phyloP scores from a whole-genome alignment of 1,140 invertebrate species.

The Coelopa frigida region DNA sequence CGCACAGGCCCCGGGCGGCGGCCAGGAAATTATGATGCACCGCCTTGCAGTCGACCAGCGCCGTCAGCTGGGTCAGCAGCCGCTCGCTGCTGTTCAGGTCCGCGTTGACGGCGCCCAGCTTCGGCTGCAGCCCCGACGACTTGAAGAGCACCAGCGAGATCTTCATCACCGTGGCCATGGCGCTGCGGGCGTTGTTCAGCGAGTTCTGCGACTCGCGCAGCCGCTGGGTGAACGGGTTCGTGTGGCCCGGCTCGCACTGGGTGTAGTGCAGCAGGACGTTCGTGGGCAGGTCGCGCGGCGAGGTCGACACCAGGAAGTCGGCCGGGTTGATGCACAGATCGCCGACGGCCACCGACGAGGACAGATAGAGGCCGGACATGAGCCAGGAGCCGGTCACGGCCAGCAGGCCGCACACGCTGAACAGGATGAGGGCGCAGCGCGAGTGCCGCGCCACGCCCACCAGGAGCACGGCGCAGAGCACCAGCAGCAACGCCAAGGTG shows the following conservation, averaged over 20 bases:
- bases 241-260: constrained; percentile 67
- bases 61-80: constrained; percentile 52
- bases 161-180: constrained; percentile 42
- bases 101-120: constrained; percentile 61
- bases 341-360: constrained; percentile 70
- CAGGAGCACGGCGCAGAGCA: constrained; percentile 71
- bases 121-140: constrained; percentile 54
- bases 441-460: constrained; percentile 77
- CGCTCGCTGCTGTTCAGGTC: constrained; percentile 63
- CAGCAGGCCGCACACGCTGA: constrained; percentile 74
- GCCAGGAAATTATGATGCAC: constrained; percentile 72
- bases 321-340: constrained; percentile 69
- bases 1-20: constrained; percentile 69
- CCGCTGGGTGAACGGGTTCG: constrained; percentile 70
- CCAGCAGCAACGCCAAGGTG: constrained; percentile 65
- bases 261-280: constrained; percentile 73
- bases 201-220: constrained; percentile 67
- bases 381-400: constrained; percentile 87
- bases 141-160: constrained; percentile 41
- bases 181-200: constrained; percentile 57
- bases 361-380: constrained; percentile 74
- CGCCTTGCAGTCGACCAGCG: constrained; percentile 70
- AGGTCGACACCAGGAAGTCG: constrained; percentile 69
- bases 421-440: constrained; percentile 48
- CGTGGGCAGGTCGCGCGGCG: constrained; percentile 60